A percentile compares a stretch with the other conserved stretches of the same genome.
Conservation (phyloP, 2,888 invertebrate genomes). For the Stenchaetothrips biformis region DNA sequence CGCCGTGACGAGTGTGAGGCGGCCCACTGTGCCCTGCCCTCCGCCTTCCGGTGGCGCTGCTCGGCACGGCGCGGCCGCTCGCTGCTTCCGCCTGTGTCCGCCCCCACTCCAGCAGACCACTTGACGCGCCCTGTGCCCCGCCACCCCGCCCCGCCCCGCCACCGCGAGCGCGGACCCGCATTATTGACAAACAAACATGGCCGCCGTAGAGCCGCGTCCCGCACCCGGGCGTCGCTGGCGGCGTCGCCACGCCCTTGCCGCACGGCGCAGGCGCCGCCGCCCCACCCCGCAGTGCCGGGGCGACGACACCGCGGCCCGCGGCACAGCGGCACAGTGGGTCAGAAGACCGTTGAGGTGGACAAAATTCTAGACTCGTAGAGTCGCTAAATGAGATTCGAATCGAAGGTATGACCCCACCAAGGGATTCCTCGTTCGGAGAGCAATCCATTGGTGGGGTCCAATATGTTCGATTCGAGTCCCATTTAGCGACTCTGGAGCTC, state of each 20-base stretch:
- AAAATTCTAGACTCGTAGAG: no score
- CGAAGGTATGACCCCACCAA: no score
- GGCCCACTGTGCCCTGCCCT: neutral
- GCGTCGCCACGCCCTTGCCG: neutral
- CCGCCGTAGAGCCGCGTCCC: neutral
- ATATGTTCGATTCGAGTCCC: no score
- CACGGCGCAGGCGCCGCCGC: constrained; percentile 14
- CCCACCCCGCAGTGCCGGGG: neutral
- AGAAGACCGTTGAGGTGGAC: no score
- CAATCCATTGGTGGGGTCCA: no score
- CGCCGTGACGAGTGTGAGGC: neutral
- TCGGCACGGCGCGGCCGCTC: neutral
- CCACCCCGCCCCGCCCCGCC: neutral
- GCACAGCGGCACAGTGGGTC: no score
- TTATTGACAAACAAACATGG: constrained; percentile 24
- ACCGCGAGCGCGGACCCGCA: neutral
- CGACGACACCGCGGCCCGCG: no score
- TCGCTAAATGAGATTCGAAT: no score
- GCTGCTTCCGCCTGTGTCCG: neutral
- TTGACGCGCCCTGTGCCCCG: neutral
- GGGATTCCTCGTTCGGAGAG: no score
- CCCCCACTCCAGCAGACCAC: neutral
- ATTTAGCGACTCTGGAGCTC: no score
- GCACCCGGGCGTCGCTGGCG: neutral
- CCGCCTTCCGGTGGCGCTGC: no score